Evolutionary conservation across 1,140 invertebrate species (phyloP), one percentile per base, ranked within the genome.

Genomic region (Branchinecta lindahli): DNA sequence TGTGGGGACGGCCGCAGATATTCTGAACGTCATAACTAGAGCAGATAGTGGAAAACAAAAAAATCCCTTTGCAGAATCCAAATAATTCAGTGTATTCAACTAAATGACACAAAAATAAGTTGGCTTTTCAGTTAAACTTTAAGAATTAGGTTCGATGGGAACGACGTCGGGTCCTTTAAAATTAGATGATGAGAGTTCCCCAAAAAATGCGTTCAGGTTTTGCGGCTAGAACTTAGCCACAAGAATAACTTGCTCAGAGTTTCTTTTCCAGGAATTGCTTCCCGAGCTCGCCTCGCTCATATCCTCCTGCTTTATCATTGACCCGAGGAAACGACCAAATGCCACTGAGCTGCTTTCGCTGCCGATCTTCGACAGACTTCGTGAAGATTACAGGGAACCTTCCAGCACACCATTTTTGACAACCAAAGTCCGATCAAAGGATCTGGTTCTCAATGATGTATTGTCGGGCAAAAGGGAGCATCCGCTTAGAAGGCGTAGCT

Each of bases 251-350:
- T 33, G 5, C 33, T 33, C 33, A 15, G 52, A 20, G 52, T 73
- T 66, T 70, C 69, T 74, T 75, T 79, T 79, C 68, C 76, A 89
- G 87, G 74, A 81, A 74, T 73, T 88, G 68, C 82, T 85, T 65
- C 77, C 82, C 66, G 80, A 84, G 46, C 70, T 90, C 15, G 84
- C 81, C 73, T 77, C 83, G 66, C 80, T 90, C 67, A 80, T 91
- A 45, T 85, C 89, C 74, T 80, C 79, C 68, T 90, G 88, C 72
- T 77, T 91, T 1, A 83, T 84, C 78, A 85, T 89, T 65, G 79
- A 82, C 73, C 83, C 87, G 7, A 82, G 81, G 9, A 80, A 83
- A 69, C 81, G 89, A 70, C 84, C 86, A 68, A 82, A 84, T 68
- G 82, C 85, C 45, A 73, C 80, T n/a, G 80, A 86, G 45, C 75